Conservation (phyloP, 2,797 vertebrate genomes). For the Takifugu rubripes region DNA sequence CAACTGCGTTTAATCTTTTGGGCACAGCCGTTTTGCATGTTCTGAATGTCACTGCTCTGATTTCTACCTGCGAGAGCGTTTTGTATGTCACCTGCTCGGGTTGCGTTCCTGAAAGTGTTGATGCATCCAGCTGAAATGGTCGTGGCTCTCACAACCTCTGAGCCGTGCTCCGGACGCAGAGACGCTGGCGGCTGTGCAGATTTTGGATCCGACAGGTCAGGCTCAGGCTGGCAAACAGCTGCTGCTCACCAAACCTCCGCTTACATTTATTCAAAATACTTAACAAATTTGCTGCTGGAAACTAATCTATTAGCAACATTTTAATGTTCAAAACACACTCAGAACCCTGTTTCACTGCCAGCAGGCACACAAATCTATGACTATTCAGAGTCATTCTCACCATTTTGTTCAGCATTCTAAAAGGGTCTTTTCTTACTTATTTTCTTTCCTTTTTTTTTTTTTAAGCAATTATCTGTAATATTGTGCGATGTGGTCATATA, state of each 20-base stretch:
- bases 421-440: constrained; percentile 26
- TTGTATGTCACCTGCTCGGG: constrained; percentile 63
- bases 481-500: constrained; percentile 60
- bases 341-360: no score
- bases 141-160: constrained; percentile 50
- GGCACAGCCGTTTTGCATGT: constrained; percentile 57
- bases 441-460: not conserved
- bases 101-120: constrained; percentile 60
- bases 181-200: constrained; percentile 53
- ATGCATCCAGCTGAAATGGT: constrained; percentile 59
- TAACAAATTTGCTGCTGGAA: no score
- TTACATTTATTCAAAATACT: not conserved
- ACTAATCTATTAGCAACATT: no score
- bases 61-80: constrained; percentile 43
- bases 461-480: constrained; percentile 51
- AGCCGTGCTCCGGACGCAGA: constrained; percentile 37
- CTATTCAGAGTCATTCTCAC: constrained; percentile 22
- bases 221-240: constrained; percentile 43
- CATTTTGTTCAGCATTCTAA: constrained; percentile 46
- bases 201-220: constrained; percentile 42
- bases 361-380: no score
- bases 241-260: constrained; percentile 29
- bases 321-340: no score
- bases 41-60: constrained; percentile 56
- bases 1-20: no score